Evolutionary conservation across 2,888 invertebrate species (phyloP), one percentile per base, ranked within the genome.

Genomic region (Cryptops parisi): DNA sequence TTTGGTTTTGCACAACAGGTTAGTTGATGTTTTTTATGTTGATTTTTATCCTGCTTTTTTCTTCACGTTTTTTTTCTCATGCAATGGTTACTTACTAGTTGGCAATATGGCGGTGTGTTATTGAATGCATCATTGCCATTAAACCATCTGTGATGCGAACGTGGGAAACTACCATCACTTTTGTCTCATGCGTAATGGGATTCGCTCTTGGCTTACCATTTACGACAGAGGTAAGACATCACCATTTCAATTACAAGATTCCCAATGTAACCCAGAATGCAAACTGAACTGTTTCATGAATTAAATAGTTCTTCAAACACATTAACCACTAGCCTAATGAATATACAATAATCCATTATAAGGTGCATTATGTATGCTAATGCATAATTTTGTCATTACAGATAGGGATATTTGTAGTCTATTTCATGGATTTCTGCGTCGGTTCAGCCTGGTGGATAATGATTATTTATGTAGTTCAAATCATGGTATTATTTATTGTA

Each of bases 81-180:
- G 9, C 2, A 50, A 24, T 17, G n/a, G 2, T 23, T 41, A 25
- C 21, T 41, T 65, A 60, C 27, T 63, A 76, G 75, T 73, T 89
- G 60, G 88, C 87, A 1, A 82, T 90, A 64, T 90, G 90, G 90
- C 87, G 89, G 65, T 86, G 86, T 64, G 84, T 90, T 51, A 83
- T 89, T 57, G 82, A 85, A 21, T 86, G 87, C 2, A 76, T 90
- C 49, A 78, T 88, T 78, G 76, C 86, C 40, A 76, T 88, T 66
- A 79, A 84, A 69, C 71, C 80, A n/a, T 74, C 78, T 65, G 74
- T 77, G 57, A 68, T 89, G 59, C 77, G 79, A 61, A 74, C 80
- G 0, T 85, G 84, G 84, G 83, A 85, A 69, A 84, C 84, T 1
- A 82, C 82, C 4, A 82, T 86, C 56, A 84, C 85, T 0, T 84